These are phyloP conservation scores for Bembecia ichneumoniformis DNA, from an alignment of 2,888 invertebrate species.

Conservation along the genomic window DNA sequence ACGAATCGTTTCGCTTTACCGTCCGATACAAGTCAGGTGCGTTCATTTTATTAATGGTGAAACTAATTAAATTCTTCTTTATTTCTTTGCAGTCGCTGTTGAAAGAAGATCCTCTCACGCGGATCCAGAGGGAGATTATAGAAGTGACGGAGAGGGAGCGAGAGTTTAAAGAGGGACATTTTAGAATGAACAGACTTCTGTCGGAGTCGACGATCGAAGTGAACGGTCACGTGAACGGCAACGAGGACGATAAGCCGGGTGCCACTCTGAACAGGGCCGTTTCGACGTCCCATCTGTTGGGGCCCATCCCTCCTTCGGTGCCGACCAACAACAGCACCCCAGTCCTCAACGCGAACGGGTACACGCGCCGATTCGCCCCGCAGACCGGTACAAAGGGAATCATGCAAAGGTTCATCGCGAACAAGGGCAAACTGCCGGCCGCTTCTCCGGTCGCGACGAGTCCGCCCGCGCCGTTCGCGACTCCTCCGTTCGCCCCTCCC, in stretches of 20 bases:
- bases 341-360: slow-evolving; percentile 58
- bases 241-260: slow-evolving; percentile 31
- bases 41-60: too few species aligned
- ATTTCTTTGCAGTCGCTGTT: slow-evolving; percentile 56
- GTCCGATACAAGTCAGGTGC: too few species aligned
- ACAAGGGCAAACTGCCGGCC: slow-evolving; percentile 77
- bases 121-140: slow-evolving; percentile 91
- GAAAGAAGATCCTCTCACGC: slow-evolving; percentile 80
- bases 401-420: slow-evolving; percentile 89
- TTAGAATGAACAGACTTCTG: slow-evolving; percentile 53
- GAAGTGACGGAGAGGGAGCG: slow-evolving; percentile 88
- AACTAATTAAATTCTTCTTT: not conserved
- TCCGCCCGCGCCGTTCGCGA: slow-evolving; percentile 36
- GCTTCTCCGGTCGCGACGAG: slow-evolving; percentile 29
- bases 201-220: slow-evolving; percentile 65
- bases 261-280: slow-evolving; percentile 53
- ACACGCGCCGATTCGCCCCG: slow-evolving; percentile 75
- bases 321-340: slow-evolving; percentile 47
- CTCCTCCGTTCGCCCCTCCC: slow-evolving; percentile 34
- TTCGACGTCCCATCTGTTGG: slow-evolving; percentile 58
- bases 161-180: slow-evolving; percentile 78
- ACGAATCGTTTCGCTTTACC: not conserved
- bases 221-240: slow-evolving; percentile 52
- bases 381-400: slow-evolving; percentile 80
- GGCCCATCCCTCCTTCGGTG: slow-evolving; percentile 46